Percentiles rank a stretch among this genome's conserved stretches.
phyloP scores from a whole-genome alignment of 1,140 invertebrate genomes.

The Battus philenor region DNA sequence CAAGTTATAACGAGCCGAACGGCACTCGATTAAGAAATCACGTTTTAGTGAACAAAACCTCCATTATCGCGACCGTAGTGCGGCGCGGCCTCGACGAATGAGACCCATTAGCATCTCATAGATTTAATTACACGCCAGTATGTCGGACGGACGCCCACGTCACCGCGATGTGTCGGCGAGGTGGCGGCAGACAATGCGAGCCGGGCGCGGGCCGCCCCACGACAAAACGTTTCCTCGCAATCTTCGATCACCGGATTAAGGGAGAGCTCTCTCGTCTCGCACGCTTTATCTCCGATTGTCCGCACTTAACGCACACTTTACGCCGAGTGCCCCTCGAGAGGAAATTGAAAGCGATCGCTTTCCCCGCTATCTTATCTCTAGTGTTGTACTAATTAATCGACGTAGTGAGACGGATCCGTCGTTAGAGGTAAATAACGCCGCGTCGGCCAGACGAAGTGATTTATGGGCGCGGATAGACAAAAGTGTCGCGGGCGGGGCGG shows the following conservation, averaged over 20 bases:
- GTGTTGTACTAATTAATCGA: constrained; percentile 74
- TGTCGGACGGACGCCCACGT: constrained; percentile 45
- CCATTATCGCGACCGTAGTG: constrained; percentile 6
- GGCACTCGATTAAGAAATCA: constrained; percentile 17
- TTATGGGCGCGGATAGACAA: constrained; percentile 71
- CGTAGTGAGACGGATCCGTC: constrained; percentile 52
- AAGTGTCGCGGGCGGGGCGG: constrained; percentile 67
- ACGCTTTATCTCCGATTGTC: constrained; percentile 74
- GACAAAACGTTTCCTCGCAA: constrained; percentile 74
- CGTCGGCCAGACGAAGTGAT: constrained; percentile 59
- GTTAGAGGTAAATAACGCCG: constrained; percentile 68
- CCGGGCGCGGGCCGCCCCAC: constrained; percentile 59
- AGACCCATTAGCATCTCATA: constrained; percentile 52
- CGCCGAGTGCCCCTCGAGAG: constrained; percentile 70
- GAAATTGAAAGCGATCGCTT: constrained; percentile 75
- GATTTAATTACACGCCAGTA: constrained; percentile 58
- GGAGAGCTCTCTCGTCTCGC: constrained; percentile 66
- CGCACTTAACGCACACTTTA: constrained; percentile 73
- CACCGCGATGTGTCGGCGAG: constrained; percentile 47
- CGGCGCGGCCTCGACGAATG: constrained; percentile 26
- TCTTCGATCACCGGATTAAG: constrained; percentile 74
- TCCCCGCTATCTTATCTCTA: constrained; percentile 70
- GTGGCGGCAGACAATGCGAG: constrained; percentile 54
- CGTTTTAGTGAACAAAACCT: constrained; percentile 16
- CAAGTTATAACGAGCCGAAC: constrained; percentile 14